Evolutionary conservation across 64 coral and sea anemone species (phyloP).

Genomic region (Acropora tenuis): DNA sequence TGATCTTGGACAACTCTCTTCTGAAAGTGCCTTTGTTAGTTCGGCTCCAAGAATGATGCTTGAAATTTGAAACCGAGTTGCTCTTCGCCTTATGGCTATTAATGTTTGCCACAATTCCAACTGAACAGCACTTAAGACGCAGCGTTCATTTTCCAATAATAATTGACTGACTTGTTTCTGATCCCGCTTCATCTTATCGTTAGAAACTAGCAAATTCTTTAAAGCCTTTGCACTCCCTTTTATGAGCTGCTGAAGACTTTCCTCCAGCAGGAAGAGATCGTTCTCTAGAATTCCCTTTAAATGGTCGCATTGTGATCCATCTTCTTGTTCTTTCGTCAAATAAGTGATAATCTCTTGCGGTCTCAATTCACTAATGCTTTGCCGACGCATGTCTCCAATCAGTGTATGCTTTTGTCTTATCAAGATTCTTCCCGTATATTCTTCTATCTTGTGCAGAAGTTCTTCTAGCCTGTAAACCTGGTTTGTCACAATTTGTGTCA

Average conservation of each 20-base stretch:
- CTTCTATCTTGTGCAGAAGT: slow-evolving; percentile 16
- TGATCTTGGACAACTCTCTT: background rate
- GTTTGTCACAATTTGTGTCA: background rate
- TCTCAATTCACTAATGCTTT: background rate
- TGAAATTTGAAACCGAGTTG: slow-evolving; percentile 6
- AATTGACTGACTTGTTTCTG: background rate
- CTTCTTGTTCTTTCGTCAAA: background rate
- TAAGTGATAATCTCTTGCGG: background rate
- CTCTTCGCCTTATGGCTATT: background rate
- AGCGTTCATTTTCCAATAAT: background rate
- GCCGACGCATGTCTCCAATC: background rate
- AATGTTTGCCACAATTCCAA: slow-evolving; percentile 8
- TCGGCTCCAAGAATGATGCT: background rate
- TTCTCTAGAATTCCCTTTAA: background rate
- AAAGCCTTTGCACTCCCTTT: slow-evolving; percentile 3
- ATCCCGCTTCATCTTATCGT: background rate
- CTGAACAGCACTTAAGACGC: background rate
- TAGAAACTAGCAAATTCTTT: background rate
- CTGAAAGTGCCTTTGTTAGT: background rate
- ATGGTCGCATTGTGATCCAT: background rate
- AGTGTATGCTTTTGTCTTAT: background rate
- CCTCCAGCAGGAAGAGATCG: background rate
- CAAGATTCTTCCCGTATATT: slow-evolving; percentile 22
- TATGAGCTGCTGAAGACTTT: background rate
- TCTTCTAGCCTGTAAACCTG: slow-evolving; percentile 20